Evolutionary conservation across 2,797 vertebrate genomes (phyloP), one percentile per base, ranked within the genome.

Genomic region (Enteromius treurensis): DNA sequence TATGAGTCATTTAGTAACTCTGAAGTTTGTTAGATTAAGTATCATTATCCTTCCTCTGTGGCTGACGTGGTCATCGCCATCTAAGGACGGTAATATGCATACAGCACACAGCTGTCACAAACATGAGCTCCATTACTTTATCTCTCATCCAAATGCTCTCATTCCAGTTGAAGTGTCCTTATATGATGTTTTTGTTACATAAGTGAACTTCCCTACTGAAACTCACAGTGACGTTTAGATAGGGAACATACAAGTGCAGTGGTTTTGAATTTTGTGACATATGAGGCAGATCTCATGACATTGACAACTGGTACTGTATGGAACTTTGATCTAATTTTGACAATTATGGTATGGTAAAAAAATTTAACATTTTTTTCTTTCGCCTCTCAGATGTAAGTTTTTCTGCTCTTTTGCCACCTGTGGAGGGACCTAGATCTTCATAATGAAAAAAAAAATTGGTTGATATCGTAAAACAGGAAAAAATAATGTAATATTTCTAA

Each of bases 1-100:
- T 60, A 76, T 76, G n/a, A 60, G 14, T 42, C 34, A 58, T 76
- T 76, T 60, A 60, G 23, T 3, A 60, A 76, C 74, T 76, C 55
- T 19, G 32, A 76, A 60, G n/a, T 76, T 76, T 23, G 21, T 76
- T 60, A 42, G n/a, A 76, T 76, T 60, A 42, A 42, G 73, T 40
- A 55, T 55, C 37, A 53, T 26, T 60, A 76, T 26, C 2, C 34
- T 26, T 76, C 53, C 34, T 58, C 7, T 23, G 32, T 1, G 21
- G 32, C 74, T 60, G 53, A 26, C 1, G 8, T 0, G 1, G 34
- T 19, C 53, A 76, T 42, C n/a, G 2, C 13, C 2, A n/a, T 7
- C 10, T 37, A 5, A 23, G 2, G 47, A 19, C 19, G 0, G 42
- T 7, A 32, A 32, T 21, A 34, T 55, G 26, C 26, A 7, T 32